A percentile compares a stretch with the other conserved stretches of the same genome.
These are phyloP conservation scores for Stenoptilia bipunctidactyla DNA, from an alignment of 2,888 invertebrate species.

Conservation along the genomic window DNA sequence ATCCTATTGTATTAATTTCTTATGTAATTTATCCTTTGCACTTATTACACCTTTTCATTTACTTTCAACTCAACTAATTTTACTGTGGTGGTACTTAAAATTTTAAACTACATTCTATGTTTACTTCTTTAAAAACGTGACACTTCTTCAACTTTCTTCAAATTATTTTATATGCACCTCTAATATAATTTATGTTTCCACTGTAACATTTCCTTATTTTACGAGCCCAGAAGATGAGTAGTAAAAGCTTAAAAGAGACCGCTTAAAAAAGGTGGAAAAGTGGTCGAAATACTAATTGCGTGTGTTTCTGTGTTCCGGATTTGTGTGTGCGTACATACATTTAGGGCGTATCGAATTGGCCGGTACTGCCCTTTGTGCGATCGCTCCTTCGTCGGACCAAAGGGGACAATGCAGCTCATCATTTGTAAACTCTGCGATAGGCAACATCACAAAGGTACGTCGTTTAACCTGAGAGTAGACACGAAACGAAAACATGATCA, in stretches of 20 bases:
- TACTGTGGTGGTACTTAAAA: no score
- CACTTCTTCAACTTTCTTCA: no score
- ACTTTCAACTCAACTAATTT: no score
- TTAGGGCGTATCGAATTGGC: constrained; percentile 79
- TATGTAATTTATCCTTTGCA: no score
- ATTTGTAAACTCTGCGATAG: constrained; percentile 72
- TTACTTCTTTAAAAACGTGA: no score
- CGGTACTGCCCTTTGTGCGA: constrained; percentile 80
- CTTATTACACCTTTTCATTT: no score
- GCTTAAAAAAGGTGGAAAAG: no score
- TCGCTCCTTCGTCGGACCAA: constrained; percentile 77
- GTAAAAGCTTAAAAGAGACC: constrained; percentile 12
- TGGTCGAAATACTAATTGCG: constrained; percentile 56
- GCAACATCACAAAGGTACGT: constrained; percentile 71
- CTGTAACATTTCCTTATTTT: no score
- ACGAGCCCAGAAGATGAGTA: constrained; percentile 34
- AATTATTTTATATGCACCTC: no score
- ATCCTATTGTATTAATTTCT: constrained; percentile 7
- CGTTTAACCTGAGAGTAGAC: constrained; percentile 22
- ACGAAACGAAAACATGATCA: background rate
- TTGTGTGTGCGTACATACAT: constrained; percentile 49
- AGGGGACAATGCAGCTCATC: constrained; percentile 76
- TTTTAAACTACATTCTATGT: no score
- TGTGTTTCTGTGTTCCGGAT: constrained; percentile 69
- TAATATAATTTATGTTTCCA: no score